phyloP scores from a whole-genome alignment of 2,888 invertebrate species.

The Meta bourneti region DNA sequence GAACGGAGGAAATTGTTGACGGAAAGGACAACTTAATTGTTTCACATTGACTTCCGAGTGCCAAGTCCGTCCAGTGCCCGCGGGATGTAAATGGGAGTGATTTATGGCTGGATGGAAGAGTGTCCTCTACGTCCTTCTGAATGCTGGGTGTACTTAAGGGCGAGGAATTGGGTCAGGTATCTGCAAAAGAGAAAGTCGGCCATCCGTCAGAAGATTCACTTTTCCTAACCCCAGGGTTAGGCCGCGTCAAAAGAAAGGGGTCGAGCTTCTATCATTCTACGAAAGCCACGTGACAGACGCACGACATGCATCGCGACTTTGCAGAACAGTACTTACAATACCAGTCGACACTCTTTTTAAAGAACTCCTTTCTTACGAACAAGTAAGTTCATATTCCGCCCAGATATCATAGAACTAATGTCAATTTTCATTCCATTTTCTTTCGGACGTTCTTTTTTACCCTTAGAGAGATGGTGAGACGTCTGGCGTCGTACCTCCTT shows the following conservation, averaged over 20 bases:
- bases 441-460: too few species aligned
- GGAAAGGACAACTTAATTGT: background rate
- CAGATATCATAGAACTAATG: too few species aligned
- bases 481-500: too few species aligned
- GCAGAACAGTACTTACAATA: too few species aligned
- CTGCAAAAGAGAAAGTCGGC: conserved; percentile 67
- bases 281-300: conserved; percentile 27
- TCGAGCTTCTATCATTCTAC: conserved; percentile 20
- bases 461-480: too few species aligned
- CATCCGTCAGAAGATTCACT: conserved; percentile 60
- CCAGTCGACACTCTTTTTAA: too few species aligned
- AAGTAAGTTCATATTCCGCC: too few species aligned
- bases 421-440: too few species aligned
- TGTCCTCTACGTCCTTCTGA: background rate
- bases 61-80: too few species aligned
- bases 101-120: background rate
- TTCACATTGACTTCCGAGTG: background rate
- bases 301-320: background rate
- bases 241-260: conserved; percentile 45
- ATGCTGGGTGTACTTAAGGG: background rate
- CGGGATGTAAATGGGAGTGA: background rate
- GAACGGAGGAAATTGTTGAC: background rate
- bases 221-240: conserved; percentile 43
- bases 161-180: conserved; percentile 41
- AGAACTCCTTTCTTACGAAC: too few species aligned